phyloP scores from a whole-genome alignment of 2,797 vertebrate species.

The Tarsius wallacei region DNA sequence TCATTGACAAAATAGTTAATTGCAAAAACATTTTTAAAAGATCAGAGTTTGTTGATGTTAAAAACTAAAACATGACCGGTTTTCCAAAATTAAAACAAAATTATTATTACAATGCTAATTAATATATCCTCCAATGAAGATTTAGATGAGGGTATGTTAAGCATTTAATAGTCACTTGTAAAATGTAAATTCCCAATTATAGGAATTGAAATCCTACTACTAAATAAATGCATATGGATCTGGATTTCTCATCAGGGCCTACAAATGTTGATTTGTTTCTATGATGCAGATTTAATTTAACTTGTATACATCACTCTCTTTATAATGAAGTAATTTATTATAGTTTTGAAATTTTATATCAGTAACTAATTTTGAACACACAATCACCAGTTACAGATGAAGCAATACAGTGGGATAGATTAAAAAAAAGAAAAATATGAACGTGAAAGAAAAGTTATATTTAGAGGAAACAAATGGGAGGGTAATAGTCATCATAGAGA shows the following conservation, averaged over 20 bases:
- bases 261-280: background rate
- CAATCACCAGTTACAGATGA: background rate
- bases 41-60: background rate
- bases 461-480: background rate
- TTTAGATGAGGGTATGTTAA: background rate
- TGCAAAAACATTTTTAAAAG: background rate
- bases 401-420: background rate
- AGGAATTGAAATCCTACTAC: background rate
- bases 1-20: background rate
- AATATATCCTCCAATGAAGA: background rate
- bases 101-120: background rate
- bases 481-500: background rate
- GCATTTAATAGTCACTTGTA: background rate
- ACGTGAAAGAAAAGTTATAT: background rate
- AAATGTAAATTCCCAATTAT: background rate
- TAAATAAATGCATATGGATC: background rate
- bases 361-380: background rate
- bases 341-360: background rate
- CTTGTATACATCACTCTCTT: background rate
- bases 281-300: background rate
- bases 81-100: background rate
- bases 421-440: background rate
- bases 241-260: background rate
- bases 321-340: background rate
- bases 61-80: background rate